These are phyloP conservation scores for Anguilla japonica DNA, from an alignment of 2,113 vertebrate genomes.

Conservation along the genomic window DNA sequence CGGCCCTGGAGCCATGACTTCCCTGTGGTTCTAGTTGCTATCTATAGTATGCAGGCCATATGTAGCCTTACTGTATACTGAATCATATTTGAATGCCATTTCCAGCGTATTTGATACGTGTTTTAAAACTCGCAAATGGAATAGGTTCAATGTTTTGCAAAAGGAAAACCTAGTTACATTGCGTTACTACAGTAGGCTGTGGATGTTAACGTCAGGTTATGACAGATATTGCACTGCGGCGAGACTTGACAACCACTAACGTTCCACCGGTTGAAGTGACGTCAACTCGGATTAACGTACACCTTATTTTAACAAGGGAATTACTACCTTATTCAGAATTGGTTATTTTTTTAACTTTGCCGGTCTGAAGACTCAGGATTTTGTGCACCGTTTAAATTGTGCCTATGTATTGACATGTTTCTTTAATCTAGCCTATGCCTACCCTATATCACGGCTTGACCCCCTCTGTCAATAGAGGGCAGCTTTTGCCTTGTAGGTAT, in stretches of 20 bases:
- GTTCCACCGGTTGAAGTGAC: slow-evolving; percentile 54
- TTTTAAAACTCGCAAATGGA: background rate
- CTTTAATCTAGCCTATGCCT: background rate
- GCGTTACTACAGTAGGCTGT: too few relatives aligned
- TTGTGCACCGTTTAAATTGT: background rate
- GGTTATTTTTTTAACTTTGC: background rate
- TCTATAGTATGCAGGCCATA: background rate
- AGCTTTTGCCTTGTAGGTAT: background rate
- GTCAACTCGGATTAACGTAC: slow-evolving; percentile 32
- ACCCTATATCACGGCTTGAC: background rate
- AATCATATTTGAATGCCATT: background rate
- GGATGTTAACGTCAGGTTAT: background rate
- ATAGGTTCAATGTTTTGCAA: background rate
- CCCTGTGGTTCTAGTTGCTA: background rate
- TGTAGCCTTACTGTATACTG: background rate
- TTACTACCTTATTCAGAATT: slow-evolving; percentile 9
- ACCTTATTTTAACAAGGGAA: background rate
- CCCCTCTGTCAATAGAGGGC: slow-evolving; percentile 22
- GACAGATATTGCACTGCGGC: background rate
- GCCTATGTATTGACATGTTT: background rate
- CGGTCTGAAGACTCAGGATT: background rate
- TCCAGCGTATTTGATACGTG: too few relatives aligned
- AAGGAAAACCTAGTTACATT: too few relatives aligned
- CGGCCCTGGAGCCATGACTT: background rate
- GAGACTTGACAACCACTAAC: slow-evolving; percentile 32